phyloP scores from a whole-genome alignment of 2,888 invertebrate species.

The Drosophila helvetica region DNA sequence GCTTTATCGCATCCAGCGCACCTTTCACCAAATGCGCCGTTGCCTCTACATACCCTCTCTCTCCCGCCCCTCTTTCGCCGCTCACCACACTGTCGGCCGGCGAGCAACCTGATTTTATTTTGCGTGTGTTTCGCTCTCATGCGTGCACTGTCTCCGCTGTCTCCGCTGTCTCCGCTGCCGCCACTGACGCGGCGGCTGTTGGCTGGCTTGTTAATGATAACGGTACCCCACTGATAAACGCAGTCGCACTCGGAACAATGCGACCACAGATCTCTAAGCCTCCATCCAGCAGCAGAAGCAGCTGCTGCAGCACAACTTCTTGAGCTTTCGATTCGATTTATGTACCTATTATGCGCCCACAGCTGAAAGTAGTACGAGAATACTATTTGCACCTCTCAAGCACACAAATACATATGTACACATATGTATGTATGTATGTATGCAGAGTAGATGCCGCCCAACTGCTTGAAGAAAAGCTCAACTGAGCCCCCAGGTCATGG shows the following conservation, averaged over 20 bases:
- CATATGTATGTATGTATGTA: no score
- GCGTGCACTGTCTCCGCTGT: slow-evolving; percentile 65
- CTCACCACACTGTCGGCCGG: background rate
- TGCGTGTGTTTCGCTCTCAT: slow-evolving; percentile 56
- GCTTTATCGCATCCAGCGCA: slow-evolving; percentile 63
- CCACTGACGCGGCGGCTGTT: background rate
- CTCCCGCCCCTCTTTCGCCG: slow-evolving; percentile 3
- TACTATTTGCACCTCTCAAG: background rate
- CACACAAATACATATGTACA: no score
- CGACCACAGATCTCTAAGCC: slow-evolving; percentile 25
- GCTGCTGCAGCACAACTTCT: slow-evolving; percentile 28
- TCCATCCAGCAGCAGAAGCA: slow-evolving; percentile 7
- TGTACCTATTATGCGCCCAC: background rate
- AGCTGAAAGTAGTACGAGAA: background rate
- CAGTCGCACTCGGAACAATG: slow-evolving; percentile 43
- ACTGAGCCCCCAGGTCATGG: no score
- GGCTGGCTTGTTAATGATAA: slow-evolving; percentile 70
- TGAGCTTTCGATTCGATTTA: background rate
- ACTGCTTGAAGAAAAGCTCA: no score
- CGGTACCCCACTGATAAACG: slow-evolving; percentile 69
- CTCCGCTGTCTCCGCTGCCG: slow-evolving; percentile 8
- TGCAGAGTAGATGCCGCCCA: no score
- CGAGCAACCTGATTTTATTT: slow-evolving; percentile 38
- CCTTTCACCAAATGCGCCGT: slow-evolving; percentile 65
- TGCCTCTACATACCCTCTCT: slow-evolving; percentile 6